Conservation (phyloP, 2,888 invertebrate genomes). For the Erebia epiphron region DNA sequence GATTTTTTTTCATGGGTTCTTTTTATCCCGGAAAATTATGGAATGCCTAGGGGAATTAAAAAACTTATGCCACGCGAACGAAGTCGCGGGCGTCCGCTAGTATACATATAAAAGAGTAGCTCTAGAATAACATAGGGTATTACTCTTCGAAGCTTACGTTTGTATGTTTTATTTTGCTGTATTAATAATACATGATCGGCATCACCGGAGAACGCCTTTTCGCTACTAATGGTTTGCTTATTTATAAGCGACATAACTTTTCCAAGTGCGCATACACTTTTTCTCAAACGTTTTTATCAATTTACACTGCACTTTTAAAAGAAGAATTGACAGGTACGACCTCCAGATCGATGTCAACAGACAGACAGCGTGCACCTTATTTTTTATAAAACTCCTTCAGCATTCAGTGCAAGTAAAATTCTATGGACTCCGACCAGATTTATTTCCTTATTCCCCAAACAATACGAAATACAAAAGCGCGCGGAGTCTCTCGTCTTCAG, state of each 20-base stretch:
- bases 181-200: slow-evolving; percentile 27
- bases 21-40: too few species aligned
- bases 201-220: slow-evolving; percentile 16
- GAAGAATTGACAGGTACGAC: slow-evolving; percentile 26
- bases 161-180: slow-evolving; percentile 8
- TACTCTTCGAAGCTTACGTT: slow-evolving; percentile 5
- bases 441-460: slow-evolving; percentile 41
- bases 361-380: slow-evolving; percentile 15
- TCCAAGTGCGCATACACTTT: slow-evolving; percentile 22
- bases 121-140: background rate
- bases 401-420: slow-evolving; percentile 32
- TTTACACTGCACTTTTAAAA: slow-evolving; percentile 24
- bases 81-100: too few species aligned
- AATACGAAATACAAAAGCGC: slow-evolving; percentile 37
- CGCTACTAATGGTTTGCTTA: slow-evolving; percentile 24
- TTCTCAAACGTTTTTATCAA: slow-evolving; percentile 15
- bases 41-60: too few species aligned
- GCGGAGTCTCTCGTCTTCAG: slow-evolving; percentile 29
- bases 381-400: slow-evolving; percentile 28
- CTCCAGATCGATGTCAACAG: slow-evolving; percentile 25
- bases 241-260: slow-evolving; percentile 22
- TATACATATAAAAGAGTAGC: background rate
- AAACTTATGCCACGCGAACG: too few species aligned
- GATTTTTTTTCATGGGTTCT: too few species aligned
- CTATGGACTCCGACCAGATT: slow-evolving; percentile 35